phyloP scores from a whole-genome alignment of 1,140 invertebrate genomes.

The Hylaeus anthracinus region DNA sequence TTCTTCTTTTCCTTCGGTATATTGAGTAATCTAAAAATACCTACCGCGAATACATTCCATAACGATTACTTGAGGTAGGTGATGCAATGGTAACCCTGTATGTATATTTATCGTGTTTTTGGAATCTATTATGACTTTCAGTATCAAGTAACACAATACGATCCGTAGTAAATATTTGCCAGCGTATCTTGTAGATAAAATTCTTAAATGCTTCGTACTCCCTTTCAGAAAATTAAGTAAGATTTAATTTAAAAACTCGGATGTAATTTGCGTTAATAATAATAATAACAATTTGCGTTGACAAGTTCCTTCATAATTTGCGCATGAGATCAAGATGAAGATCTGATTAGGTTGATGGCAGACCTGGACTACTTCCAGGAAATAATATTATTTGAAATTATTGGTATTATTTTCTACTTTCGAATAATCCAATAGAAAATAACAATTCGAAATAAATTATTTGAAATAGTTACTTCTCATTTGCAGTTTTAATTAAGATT shows the following conservation, averaged over 20 bases:
- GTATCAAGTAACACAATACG: not conserved
- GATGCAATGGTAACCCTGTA: constrained; percentile 12
- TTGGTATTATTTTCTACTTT: too few species aligned
- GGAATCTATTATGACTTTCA: constrained; percentile 5
- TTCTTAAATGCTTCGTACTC: not conserved
- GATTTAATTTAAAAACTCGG: too few species aligned
- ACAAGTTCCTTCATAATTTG: not conserved
- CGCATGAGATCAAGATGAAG: too few species aligned
- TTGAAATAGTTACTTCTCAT: too few species aligned
- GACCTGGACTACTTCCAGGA: too few species aligned
- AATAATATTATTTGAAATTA: too few species aligned
- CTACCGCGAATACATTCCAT: constrained; percentile 13
- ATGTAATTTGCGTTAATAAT: too few species aligned
- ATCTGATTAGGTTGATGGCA: too few species aligned
- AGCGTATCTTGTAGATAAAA: not conserved
- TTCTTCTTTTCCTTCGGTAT: not conserved
- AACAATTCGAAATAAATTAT: too few species aligned
- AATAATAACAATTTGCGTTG: not conserved
- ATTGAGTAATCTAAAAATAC: constrained; percentile 31
- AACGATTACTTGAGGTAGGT: constrained; percentile 11
- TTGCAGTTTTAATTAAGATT: too few species aligned
- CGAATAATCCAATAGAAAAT: too few species aligned
- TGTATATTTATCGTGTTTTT: not conserved
- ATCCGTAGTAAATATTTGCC: not conserved
- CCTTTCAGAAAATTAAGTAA: not conserved